Evolutionary conservation across 2,113 vertebrate species (phyloP), one percentile per base, ranked within the genome.

Genomic region (Apaloderma vittatum): DNA sequence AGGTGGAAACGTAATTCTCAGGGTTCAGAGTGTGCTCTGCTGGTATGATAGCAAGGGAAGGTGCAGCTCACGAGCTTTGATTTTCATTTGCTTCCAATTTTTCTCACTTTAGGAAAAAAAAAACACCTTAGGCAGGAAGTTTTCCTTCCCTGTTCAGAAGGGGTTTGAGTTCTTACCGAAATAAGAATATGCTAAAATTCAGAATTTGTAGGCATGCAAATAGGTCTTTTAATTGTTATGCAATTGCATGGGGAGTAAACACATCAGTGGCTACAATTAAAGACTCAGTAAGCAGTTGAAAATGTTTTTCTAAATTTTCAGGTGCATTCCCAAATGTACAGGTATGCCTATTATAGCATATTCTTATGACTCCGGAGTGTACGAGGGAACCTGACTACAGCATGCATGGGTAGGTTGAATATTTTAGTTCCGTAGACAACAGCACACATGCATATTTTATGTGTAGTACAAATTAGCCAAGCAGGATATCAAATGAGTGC

Each of bases 241-340:
- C 66, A 95, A 75, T 93, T 94, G 73, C 51, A 79, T 70, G 74
- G 95, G 84, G 95, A 97, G 34, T 94, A 92, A 95, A 96, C 78
- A 78, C 12, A 96, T 92, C 94, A 86, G 32, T 86, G 59, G 61
- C 83, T 97, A 95, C 94, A 94, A 81, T 93, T 97, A 96, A 86
- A 97, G 93, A 86, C 96, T 96, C 45, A n/a, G 89, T 78, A 91
- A 96, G 76, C 72, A 96, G 75, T 37, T 92, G 76, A 45, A 97
- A 98, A 95, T 86, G 65, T 83, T 94, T 95, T 96, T 62, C 48
- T 88, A 37, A 94, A 87, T 97, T 97, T 96, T 97, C 90, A 97
- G 93, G 92, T 97, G 61, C 58, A 51, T 84, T 97, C 94, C 96
- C 96, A 96, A 87, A 94, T 92, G 96, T 93, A 92, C 96, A 93